A percentile compares a stretch with the other conserved stretches of the same genome.
Conservation (phyloP, 2,888 invertebrate species). For the Sycophila texana region DNA sequence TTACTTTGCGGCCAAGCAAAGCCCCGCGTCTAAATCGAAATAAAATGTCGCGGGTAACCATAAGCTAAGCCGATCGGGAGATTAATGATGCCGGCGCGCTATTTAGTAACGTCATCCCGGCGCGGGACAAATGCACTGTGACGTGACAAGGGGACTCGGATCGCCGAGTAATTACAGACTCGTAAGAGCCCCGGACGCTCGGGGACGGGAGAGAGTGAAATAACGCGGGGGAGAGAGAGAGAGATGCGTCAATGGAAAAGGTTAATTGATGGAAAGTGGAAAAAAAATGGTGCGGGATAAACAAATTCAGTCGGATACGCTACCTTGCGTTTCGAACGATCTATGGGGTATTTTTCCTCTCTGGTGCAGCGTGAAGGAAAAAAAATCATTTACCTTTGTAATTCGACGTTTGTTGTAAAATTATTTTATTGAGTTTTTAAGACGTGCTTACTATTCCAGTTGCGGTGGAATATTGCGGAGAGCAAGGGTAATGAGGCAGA, state of each 20-base stretch:
- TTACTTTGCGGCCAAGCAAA: constrained; percentile 44
- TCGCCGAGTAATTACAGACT: constrained; percentile 49
- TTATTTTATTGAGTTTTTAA: no score
- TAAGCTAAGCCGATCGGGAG: constrained; percentile 57
- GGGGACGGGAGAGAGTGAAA: background rate
- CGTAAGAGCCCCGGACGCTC: constrained; percentile 1
- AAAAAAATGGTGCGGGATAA: background rate
- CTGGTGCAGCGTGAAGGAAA: no score
- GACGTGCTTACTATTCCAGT: no score
- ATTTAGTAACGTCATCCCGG: constrained; percentile 54
- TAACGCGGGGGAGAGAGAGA: background rate
- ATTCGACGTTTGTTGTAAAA: no score
- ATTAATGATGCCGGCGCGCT: constrained; percentile 60
- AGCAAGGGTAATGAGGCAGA: constrained; percentile 4
- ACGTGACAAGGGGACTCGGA: constrained; percentile 47
- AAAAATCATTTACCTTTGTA: no score
- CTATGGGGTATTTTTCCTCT: no score
- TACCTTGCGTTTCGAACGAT: no score
- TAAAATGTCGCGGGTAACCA: constrained; percentile 60
- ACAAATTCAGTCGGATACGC: background rate
- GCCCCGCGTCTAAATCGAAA: constrained; percentile 58
- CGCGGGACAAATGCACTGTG: constrained; percentile 46
- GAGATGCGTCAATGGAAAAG: background rate
- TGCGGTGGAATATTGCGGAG: background rate
- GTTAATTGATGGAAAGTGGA: constrained; percentile 13